Conservation (phyloP, 2,797 vertebrate species). For the Sternarchorhynchus goeldii region DNA sequence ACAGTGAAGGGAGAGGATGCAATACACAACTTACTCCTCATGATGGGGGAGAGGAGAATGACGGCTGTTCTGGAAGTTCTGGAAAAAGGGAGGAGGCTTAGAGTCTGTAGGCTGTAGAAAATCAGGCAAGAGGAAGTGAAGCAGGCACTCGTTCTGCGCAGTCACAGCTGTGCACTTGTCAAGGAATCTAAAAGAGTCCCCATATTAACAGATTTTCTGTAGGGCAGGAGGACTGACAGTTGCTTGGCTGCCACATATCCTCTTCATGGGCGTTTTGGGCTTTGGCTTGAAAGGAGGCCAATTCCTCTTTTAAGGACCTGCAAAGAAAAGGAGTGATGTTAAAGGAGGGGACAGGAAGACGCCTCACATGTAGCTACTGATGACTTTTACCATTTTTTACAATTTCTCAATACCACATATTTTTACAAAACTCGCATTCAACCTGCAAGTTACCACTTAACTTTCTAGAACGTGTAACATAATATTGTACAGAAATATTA, state of each 20-base stretch:
- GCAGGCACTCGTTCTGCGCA: conserved; percentile 39
- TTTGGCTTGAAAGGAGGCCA: conserved; percentile 6
- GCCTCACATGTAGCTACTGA: not conserved
- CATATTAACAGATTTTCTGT: conserved; percentile 61
- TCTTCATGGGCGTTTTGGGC: conserved; percentile 34
- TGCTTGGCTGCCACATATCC: conserved; percentile 64
- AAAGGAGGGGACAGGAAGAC: not conserved
- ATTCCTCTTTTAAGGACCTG: conserved; percentile 58
- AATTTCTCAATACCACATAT: no score
- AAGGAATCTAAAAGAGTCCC: conserved; percentile 64
- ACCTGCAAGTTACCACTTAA: no score
- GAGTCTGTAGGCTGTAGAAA: conserved; percentile 39
- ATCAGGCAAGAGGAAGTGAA: not conserved
- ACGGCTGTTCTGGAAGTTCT: conserved; percentile 27
- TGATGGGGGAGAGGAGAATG: conserved; percentile 38
- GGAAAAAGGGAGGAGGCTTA: not conserved
- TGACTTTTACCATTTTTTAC: not conserved
- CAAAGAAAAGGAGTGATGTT: conserved; percentile 38
- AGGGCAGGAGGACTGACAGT: conserved; percentile 52
- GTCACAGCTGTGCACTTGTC: conserved; percentile 68
- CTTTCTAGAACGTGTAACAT: no score
- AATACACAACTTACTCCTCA: conserved; percentile 51
- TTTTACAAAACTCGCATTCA: no score
- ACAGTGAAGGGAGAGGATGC: conserved; percentile 46
- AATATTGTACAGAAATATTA: not conserved